Evolutionary conservation across 1,140 invertebrate genomes (phyloP), one percentile per base, ranked within the genome.

Genomic region (Thaumatotibia leucotreta): DNA sequence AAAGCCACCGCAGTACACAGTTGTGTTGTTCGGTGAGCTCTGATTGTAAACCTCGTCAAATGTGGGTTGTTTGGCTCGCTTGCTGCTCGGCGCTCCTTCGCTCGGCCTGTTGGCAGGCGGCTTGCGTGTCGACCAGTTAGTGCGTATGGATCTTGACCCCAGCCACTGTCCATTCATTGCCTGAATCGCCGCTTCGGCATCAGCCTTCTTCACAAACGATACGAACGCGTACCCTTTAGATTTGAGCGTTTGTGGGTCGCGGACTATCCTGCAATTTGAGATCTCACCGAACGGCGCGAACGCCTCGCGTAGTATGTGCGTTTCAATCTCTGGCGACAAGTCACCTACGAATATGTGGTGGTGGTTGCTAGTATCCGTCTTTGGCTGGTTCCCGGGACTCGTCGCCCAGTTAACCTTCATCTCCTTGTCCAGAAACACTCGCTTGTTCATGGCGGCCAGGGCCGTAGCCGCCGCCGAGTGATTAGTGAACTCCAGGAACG

Each of bases 151-250:
- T 70, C 99, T 94, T 61, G 97, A 97, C 2, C 99, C 99, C 45
- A 99, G 93, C 98, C 98, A 99, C 88, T 99, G 98, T 5, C 99
- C 99, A 89, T 99, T 99, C 99, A 99, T 99, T 61, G 96, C 95
- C 66, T 95, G 93, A 72, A 99, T 99, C 62, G 99, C 99, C 76
- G 96, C 96, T 91, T 99, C 98, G 4, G 99, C 99, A 89, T 99
- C 99, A 82, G 97, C 96, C 93, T 99, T 99, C 91, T 99, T 99
- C 14, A 99, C 97, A 92, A 99, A 99, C 23, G 98, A 99, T 4
- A 99, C 98, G 91, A 99, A 99, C 27, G 99, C 99, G 92, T 99
- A 99, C 65, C 99, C 99, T 93, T 99, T 99, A 73, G 98, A 99
- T 93, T 99, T 99, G 81, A 98, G 94, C 61, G 99, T 99, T 91